Conservation (phyloP, 2,888 invertebrate genomes). For the Apamea epomidion region DNA sequence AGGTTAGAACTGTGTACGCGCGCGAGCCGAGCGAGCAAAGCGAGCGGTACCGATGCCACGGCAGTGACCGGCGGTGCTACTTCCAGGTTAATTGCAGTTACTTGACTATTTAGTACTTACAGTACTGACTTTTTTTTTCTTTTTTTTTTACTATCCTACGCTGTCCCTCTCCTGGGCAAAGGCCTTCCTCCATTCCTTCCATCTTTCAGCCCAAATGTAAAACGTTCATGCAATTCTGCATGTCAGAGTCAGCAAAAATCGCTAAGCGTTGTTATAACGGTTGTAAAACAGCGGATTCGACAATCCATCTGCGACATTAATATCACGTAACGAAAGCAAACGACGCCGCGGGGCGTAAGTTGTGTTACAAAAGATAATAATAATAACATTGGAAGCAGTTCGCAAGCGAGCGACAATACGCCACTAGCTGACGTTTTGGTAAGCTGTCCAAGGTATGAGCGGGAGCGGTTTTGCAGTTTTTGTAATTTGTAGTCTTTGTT, state of each 20-base stretch:
- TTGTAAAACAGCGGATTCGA: not conserved
- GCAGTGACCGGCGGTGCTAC: not conserved
- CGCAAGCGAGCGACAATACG: conserved; percentile 79
- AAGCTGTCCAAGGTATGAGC: conserved; percentile 37
- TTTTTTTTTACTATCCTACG: too few relatives aligned
- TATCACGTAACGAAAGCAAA: conserved; percentile 32
- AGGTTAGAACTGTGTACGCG: too few relatives aligned
- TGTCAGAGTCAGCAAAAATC: not conserved
- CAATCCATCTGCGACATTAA: not conserved
- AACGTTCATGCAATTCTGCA: not conserved
- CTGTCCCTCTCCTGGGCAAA: too few relatives aligned
- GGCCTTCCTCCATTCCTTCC: too few relatives aligned
- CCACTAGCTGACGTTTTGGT: conserved; percentile 68
- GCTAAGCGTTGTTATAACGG: too few relatives aligned
- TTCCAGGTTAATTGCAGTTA: not conserved
- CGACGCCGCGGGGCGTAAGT: conserved; percentile 69
- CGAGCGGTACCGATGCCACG: not conserved
- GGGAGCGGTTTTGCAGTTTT: conserved; percentile 15
- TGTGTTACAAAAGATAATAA: conserved; percentile 79
- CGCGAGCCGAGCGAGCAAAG: too few relatives aligned
- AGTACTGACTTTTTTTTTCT: not conserved
- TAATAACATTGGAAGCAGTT: conserved; percentile 85
- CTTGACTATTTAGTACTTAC: not conserved
- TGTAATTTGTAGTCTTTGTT: not conserved
- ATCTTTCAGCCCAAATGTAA: not conserved